These are phyloP conservation scores for Geotrupes spiniger DNA, from an alignment of 2,888 invertebrate genomes.

Conservation along the genomic window DNA sequence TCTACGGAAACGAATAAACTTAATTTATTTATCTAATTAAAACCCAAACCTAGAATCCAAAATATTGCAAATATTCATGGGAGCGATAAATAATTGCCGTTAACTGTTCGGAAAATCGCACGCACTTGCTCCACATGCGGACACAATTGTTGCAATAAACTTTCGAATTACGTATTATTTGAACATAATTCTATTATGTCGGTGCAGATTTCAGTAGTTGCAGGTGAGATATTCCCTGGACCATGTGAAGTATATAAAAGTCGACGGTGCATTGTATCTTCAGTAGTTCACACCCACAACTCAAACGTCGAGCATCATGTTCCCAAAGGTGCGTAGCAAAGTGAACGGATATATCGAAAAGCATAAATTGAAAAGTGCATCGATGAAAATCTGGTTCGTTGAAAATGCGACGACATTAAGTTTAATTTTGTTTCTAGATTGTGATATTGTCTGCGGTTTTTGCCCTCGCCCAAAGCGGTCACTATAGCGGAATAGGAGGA, in stretches of 20 bases:
- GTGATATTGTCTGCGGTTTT: slow-evolving; percentile 7
- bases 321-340: slow-evolving; percentile 5
- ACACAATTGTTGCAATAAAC: slow-evolving; percentile 6
- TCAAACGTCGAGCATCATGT: slow-evolving; percentile 5
- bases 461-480: slow-evolving; percentile 10
- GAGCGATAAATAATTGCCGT: background rate
- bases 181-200: background rate
- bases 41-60: no score
- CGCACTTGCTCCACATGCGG: slow-evolving; percentile 15
- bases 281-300: background rate
- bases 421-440: slow-evolving; percentile 11
- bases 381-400: no score
- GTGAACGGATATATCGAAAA: no score
- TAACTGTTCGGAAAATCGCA: slow-evolving; percentile 5
- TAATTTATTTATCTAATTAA: no score
- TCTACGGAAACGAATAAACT: no score
- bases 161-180: slow-evolving; percentile 8
- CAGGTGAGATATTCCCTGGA: background rate
- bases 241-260: slow-evolving; percentile 12
- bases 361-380: no score
- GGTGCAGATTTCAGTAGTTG: background rate
- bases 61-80: background rate
- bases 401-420: no score
- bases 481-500: slow-evolving; percentile 16
- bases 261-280: background rate